phyloP scores from a whole-genome alignment of 2,797 vertebrate genomes.

The Lepilemur ruficaudatus region DNA sequence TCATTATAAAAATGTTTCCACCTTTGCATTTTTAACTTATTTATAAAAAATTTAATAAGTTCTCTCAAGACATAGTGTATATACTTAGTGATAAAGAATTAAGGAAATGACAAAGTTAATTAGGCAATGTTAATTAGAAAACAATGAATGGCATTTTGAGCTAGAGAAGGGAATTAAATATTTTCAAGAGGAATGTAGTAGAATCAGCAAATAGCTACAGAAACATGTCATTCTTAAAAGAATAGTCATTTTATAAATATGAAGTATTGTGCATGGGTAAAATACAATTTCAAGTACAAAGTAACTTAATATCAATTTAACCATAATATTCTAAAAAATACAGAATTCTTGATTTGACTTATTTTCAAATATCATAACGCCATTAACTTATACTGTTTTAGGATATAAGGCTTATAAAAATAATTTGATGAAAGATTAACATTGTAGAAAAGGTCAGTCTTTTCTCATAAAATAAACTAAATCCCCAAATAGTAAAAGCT shows the following conservation, averaged over 20 bases:
- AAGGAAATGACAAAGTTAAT: conserved; percentile 37
- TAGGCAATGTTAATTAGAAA: conserved; percentile 38
- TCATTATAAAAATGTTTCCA: background rate
- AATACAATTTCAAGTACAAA: background rate
- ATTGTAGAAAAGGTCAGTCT: background rate
- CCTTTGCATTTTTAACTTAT: background rate
- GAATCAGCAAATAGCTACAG: conserved; percentile 9
- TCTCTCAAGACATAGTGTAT: background rate
- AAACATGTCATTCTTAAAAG: conserved; percentile 35
- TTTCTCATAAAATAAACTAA: background rate
- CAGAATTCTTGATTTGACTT: background rate
- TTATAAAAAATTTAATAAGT: conserved; percentile 28
- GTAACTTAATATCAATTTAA: background rate
- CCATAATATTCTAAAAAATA: background rate
- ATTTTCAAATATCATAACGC: background rate
- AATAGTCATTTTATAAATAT: conserved; percentile 14
- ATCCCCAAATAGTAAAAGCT: background rate
- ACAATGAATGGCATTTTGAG: conserved; percentile 1
- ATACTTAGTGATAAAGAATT: conserved; percentile 10
- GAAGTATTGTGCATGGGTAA: background rate
- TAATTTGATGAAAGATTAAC: background rate
- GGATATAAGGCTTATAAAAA: background rate
- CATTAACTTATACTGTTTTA: background rate
- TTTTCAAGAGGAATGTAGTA: conserved; percentile 4
- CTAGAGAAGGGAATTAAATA: background rate